These are phyloP conservation scores for Suillia variegata DNA, from an alignment of 2,888 invertebrate genomes.

Conservation along the genomic window DNA sequence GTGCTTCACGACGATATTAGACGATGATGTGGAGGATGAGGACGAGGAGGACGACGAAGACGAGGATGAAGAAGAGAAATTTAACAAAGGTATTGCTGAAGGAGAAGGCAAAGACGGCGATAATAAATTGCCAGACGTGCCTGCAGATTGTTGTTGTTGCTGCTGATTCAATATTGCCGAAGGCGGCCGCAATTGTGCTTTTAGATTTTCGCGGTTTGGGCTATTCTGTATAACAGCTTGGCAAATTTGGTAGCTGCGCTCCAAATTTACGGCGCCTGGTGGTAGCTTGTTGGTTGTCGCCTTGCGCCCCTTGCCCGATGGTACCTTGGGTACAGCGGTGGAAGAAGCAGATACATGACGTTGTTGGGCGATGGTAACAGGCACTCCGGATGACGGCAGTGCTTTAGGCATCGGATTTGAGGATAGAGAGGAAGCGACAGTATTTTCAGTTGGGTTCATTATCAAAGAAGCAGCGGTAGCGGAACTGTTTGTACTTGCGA, in stretches of 20 bases:
- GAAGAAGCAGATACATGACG: conserved; percentile 40
- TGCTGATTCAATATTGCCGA: conserved; percentile 70
- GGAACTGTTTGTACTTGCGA: conserved; percentile 19
- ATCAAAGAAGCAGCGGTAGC: conserved; percentile 50
- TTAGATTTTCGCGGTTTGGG: conserved; percentile 84
- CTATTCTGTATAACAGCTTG: conserved; percentile 93
- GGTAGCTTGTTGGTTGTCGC: conserved; percentile 74
- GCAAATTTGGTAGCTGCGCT: conserved; percentile 93
- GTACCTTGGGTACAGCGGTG: conserved; percentile 47
- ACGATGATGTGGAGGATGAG: conserved; percentile 36
- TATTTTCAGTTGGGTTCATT: conserved; percentile 33
- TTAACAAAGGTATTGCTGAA: background rate
- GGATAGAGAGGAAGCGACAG: conserved; percentile 55
- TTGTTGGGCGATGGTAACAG: conserved; percentile 59
- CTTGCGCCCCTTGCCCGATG: conserved; percentile 57
- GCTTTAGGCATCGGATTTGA: conserved; percentile 61
- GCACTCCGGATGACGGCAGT: conserved; percentile 52
- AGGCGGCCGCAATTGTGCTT: conserved; percentile 84
- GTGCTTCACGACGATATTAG: conserved; percentile 46
- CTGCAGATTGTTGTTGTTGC: conserved; percentile 27
- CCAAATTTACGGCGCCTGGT: conserved; percentile 89
- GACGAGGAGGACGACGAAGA: background rate
- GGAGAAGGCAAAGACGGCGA: background rate
- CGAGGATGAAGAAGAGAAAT: background rate
- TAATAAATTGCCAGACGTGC: background rate